These are phyloP conservation scores for Biston stratarius DNA, from an alignment of 2,888 invertebrate species.

Conservation along the genomic window DNA sequence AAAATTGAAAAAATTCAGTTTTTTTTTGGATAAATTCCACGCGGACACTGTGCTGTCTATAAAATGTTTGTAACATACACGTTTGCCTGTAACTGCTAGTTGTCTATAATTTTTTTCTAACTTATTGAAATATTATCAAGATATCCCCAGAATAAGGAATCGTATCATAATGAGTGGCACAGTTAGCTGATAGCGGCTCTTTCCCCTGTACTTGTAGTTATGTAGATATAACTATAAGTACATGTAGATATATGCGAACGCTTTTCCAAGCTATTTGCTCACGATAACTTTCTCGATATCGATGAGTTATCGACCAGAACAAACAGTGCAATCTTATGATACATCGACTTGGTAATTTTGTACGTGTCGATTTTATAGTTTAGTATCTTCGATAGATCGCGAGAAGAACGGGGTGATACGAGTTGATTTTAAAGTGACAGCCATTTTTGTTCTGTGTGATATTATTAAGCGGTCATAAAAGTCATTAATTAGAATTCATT, in stretches of 20 bases:
- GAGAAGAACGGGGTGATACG: background rate
- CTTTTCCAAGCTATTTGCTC: constrained; percentile 70
- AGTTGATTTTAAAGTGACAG: background rate
- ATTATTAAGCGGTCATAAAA: background rate
- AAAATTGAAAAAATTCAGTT: no score
- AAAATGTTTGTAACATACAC: no score
- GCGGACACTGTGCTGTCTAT: no score
- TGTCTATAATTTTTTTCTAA: no score
- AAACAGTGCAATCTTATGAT: constrained; percentile 61
- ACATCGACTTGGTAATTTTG: constrained; percentile 10
- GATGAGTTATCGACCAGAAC: constrained; percentile 60
- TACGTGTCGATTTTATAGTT: constrained; percentile 7
- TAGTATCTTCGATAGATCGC: constrained; percentile 7
- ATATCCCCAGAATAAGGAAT: constrained; percentile 26
- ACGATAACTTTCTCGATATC: constrained; percentile 79
- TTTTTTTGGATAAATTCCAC: no score
- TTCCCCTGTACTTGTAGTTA: background rate
- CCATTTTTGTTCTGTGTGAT: background rate
- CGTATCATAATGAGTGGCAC: constrained; percentile 54
- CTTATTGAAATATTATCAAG: constrained; percentile 1
- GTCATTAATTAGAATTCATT: no score
- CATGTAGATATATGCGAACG: constrained; percentile 27
- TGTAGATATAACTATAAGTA: background rate
- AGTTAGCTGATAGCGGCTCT: constrained; percentile 40
- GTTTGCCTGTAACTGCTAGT: background rate